Base-by-base conservation (phyloP, 2,888 invertebrate species). In the Phaedon cochleariae region DNA sequence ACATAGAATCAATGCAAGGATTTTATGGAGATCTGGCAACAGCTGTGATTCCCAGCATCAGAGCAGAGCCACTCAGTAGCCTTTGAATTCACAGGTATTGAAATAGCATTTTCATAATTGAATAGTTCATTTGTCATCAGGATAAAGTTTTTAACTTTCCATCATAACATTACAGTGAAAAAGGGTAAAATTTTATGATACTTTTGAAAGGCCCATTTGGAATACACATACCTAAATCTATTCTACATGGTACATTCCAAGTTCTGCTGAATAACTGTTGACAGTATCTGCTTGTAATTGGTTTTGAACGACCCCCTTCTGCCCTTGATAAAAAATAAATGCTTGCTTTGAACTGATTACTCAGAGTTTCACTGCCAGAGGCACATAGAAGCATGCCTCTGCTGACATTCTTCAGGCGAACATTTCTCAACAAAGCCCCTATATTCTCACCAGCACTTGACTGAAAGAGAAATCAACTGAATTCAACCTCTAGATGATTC, bases 391-490 rank as follows among this genome's bases (percentile, higher is more conserved):
- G 81, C 96, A 96, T 96, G 1, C 97, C 97, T 41, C 92, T 88
- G 67, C 90, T 88, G 41, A 41, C 90, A 0, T 85, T 79, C 54
- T 88, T 87, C 20, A 90, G 81, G 78, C 92, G 93, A 54, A 96
- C 85, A 0, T 91, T 90, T 55, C 95, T 85, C 0, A 96, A 80
- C 21, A 97, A 81, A 0, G 90, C 89, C 0, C 97, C 97, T n/a
- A 97, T 88, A 82, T 98, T 95, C 71, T 97, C 96, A 0, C 97
- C 97, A 0, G 97, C 95, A 73, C 84, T 64, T 0, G 89, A 91
- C 90, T 90, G 75, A 15, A 81, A 34, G 10, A 34, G 7, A 34
- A 12, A 34, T 2, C 37, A 29, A 55, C 20, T n/a, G n/a, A n/a
- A n/a, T n/a, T n/a, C n/a, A n/a, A n/a, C n/a, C n/a, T n/a, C n/a